These are phyloP conservation scores for Geodia barretti DNA, from an alignment of 37 sponge, comb jelly and placozoan species.

Conservation along the genomic window DNA sequence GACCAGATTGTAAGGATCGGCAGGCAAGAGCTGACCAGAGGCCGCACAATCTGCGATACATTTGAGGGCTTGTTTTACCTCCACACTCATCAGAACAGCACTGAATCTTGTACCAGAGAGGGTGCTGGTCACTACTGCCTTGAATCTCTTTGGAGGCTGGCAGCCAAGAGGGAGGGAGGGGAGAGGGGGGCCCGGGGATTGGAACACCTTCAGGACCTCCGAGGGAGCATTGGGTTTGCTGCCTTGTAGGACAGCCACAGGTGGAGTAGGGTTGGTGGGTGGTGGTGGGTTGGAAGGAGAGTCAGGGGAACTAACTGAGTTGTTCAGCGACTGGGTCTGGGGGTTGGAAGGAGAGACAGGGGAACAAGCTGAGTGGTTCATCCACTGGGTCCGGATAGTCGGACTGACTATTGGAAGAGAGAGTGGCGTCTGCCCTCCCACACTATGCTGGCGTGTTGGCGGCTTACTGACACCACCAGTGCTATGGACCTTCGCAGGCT, in stretches of 20 bases:
- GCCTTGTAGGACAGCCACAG: neutral
- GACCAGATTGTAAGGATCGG: neutral
- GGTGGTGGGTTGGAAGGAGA: neutral
- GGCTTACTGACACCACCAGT: neutral
- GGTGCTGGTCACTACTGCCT: constrained; percentile 1
- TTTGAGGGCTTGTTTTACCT: constrained; percentile 24
- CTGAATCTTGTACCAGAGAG: neutral
- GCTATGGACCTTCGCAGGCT: neutral
- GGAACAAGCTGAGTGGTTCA: too few relatives aligned
- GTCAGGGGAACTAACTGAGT: neutral
- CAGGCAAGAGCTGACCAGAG: neutral
- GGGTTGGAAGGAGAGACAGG: neutral
- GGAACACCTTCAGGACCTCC: neutral
- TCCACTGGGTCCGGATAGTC: too few relatives aligned
- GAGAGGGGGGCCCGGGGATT: neutral
- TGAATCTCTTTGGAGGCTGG: constrained; percentile 21
- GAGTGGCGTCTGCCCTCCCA: neutral
- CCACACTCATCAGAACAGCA: constrained; percentile 26
- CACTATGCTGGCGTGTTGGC: neutral
- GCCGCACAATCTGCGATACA: neutral
- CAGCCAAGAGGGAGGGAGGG: neutral
- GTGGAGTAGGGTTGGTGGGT: neutral
- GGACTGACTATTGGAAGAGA: neutral
- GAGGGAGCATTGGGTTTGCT: neutral
- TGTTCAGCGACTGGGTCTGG: too few relatives aligned